Base-by-base conservation (phyloP, 1,140 invertebrate species). In the Rhizoglyphus robini region DNA sequence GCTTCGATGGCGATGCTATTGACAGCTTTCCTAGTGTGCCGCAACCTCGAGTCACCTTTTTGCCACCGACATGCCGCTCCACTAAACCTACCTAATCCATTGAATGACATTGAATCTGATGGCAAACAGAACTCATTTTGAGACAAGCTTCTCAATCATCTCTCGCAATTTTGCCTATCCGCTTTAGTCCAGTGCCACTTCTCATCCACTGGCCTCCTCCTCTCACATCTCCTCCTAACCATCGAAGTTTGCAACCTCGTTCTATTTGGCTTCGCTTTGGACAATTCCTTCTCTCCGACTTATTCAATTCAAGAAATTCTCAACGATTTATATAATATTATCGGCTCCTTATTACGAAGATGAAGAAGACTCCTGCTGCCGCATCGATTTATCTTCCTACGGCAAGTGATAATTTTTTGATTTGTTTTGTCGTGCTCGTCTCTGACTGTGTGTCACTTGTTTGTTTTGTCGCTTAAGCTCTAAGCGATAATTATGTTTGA, bases 11-110 rank as follows among this genome's bases (percentile, higher is more conserved):
- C n/a, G n/a, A n/a, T n/a, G n/a, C n/a, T n/a, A n/a, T n/a, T n/a
- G n/a, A n/a, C n/a, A n/a, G n/a, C n/a, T n/a, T n/a, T n/a, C 36
- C 36, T 11, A 54, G 51, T 54, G 51, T 54, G 51, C 51, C 51
- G 15, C 51, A 54, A 23, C 51, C 51, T 25, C 23, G 15, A 25
- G 23, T 23, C 51, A 8, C 51, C 51, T 8, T 54, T 11, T 32
- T 54, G 23, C 20, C 51, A 54, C 23, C 51, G 31, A 32, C 8
- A 11, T 8, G 51, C 51, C 8, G 8, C 51, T 11, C 20, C 51
- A 32, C 51, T 54, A 5, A 25, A 27, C 15, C 20, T 54, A 23
- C 8, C 20, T 15, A 54, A 27, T 54, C 23, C 8, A 41, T 41
- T 18, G 36, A 41, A 41, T 41, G 36, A 41, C 36, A 41, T 41